Percentiles rank a stretch among this genome's conserved stretches.
These are phyloP conservation scores for Petrocephalus zakoni DNA, from an alignment of 2,113 vertebrate genomes.

Conservation along the genomic window DNA sequence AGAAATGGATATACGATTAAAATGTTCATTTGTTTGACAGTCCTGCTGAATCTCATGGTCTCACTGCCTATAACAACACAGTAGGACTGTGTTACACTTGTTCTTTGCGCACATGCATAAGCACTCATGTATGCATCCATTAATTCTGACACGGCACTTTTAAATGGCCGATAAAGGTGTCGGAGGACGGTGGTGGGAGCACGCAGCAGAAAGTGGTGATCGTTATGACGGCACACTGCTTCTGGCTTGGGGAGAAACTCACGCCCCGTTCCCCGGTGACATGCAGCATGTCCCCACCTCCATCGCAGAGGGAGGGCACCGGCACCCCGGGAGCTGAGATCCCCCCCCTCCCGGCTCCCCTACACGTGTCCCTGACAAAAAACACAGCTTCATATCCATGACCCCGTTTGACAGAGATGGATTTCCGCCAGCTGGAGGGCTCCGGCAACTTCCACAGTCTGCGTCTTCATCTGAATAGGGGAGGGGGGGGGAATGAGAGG, in stretches of 20 bases:
- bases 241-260: background rate
- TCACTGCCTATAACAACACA: background rate
- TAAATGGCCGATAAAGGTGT: background rate
- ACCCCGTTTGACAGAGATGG: slow-evolving; percentile 37
- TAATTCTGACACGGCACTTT: background rate
- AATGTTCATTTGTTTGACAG: background rate
- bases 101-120: background rate
- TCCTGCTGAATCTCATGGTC: background rate
- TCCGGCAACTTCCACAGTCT: slow-evolving; percentile 39
- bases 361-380: background rate
- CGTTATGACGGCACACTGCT: background rate
- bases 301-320: background rate
- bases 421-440: slow-evolving; percentile 46
- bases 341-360: background rate
- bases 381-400: background rate
- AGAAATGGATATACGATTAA: background rate
- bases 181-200: background rate
- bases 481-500: slow-evolving; percentile 6
- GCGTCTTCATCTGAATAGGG: slow-evolving; percentile 51
- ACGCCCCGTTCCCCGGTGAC: background rate
- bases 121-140: background rate
- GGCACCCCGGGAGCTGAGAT: background rate
- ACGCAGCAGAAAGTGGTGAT: background rate
- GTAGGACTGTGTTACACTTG: background rate
- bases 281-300: background rate